phyloP scores from a whole-genome alignment of 2,113 vertebrate species.

The Myiozetetes cayanensis region DNA sequence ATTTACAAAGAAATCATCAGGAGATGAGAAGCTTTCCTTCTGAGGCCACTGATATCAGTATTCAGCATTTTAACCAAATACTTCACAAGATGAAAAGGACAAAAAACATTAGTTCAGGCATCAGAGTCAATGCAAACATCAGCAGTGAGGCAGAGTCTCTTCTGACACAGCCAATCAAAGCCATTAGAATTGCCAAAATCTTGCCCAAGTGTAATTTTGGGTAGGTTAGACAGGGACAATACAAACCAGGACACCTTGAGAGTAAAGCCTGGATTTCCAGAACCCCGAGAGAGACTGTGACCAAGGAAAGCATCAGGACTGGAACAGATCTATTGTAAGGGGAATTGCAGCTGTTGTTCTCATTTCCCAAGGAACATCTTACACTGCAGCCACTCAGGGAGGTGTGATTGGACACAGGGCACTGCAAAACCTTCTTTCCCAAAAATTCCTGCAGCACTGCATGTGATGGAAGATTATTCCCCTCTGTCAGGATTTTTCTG shows the following conservation, averaged over 20 bases:
- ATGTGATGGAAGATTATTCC: background rate
- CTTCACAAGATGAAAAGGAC: background rate
- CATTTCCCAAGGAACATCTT: background rate
- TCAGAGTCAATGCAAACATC: background rate
- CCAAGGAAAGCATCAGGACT: background rate
- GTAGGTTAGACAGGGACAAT: background rate
- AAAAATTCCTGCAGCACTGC: background rate
- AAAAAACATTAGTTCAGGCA: background rate
- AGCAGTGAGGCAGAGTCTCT: background rate
- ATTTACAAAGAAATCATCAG: background rate
- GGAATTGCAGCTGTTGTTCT: background rate
- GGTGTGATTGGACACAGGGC: background rate
- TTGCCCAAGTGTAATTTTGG: background rate
- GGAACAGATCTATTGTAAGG: fast-evolving
- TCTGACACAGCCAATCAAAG: background rate
- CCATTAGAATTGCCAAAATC: background rate
- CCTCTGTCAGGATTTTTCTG: background rate
- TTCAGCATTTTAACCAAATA: background rate
- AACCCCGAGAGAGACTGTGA: fast-evolving
- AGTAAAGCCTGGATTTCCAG: background rate
- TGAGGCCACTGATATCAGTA: background rate
- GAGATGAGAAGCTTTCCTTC: background rate
- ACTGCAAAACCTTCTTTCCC: background rate
- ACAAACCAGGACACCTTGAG: background rate
- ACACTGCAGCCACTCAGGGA: background rate